Conservation (phyloP, 2,113 vertebrate species). For the Mugil cephalus region DNA sequence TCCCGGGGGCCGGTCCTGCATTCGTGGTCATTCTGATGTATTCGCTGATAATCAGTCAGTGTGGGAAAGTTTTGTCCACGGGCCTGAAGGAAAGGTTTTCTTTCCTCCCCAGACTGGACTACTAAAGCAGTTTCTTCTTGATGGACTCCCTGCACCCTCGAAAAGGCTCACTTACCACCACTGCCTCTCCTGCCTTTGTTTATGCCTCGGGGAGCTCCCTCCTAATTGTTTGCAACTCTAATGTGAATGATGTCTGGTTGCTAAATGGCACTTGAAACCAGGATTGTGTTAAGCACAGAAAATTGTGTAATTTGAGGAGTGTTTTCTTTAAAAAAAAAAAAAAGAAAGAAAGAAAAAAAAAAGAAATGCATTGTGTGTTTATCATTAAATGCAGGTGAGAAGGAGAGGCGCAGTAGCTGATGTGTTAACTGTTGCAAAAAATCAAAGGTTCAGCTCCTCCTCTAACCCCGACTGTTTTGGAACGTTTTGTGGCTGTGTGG, state of each 20-base stretch:
- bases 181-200: slow-evolving; percentile 45
- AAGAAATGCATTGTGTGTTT: slow-evolving; percentile 9
- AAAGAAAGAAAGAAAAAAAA: slow-evolving; percentile 23
- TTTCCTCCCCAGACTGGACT: not conserved
- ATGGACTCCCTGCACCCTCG: slow-evolving; percentile 11
- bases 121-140: not conserved
- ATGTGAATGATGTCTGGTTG: slow-evolving; percentile 46
- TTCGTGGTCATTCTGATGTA: slow-evolving; percentile 4
- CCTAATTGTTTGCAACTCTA: slow-evolving; percentile 57
- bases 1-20: slow-evolving; percentile 52
- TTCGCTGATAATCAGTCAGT: slow-evolving; percentile 8
- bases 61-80: not conserved
- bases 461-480: slow-evolving; percentile 45
- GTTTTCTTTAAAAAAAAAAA: slow-evolving; percentile 5
- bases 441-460: slow-evolving; percentile 49
- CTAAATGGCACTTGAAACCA: slow-evolving; percentile 54
- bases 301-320: slow-evolving; percentile 25
- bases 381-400: slow-evolving; percentile 43
- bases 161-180: slow-evolving; percentile 12
- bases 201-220: slow-evolving; percentile 50
- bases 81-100: no score
- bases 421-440: slow-evolving; percentile 29
- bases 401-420: slow-evolving; percentile 4
- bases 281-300: slow-evolving; percentile 28
- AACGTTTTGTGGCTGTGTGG: slow-evolving; percentile 61